Evolutionary conservation across 1,140 invertebrate species (phyloP).

Genomic region (Drosophila ambigua): DNA sequence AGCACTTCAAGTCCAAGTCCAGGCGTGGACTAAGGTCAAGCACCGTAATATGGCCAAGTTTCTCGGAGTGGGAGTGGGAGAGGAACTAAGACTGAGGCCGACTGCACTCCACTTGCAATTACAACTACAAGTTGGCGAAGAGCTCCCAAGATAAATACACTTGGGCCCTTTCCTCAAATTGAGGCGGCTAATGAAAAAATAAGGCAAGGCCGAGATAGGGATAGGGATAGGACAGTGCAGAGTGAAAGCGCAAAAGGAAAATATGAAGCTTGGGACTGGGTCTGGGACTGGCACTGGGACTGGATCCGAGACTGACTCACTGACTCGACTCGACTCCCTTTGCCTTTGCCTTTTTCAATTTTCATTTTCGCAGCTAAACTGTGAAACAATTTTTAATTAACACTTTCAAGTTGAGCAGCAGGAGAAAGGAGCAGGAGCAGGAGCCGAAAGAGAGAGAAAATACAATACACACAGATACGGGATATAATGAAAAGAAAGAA

Average conservation of each 20-base stretch:
- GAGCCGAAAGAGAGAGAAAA: constrained; percentile 32
- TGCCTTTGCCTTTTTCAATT: constrained; percentile 73
- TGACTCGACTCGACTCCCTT: constrained; percentile 46
- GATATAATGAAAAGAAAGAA: constrained; percentile 43
- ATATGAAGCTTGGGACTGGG: constrained; percentile 64
- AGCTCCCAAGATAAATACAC: constrained; percentile 77
- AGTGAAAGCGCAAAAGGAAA: constrained; percentile 42
- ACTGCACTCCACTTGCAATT: constrained; percentile 57
- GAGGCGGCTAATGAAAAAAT: constrained; percentile 75
- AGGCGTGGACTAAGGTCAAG: constrained; percentile 26
- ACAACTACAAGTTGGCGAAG: constrained; percentile 62
- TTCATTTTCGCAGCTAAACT: constrained; percentile 83
- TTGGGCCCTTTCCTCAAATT: constrained; percentile 63
- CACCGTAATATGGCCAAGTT: constrained; percentile 59
- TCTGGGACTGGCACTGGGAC: constrained; percentile 18
- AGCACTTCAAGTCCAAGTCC: constrained; percentile 31
- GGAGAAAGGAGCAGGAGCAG: constrained; percentile 8
- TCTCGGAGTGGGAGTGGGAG: background rate
- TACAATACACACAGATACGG: constrained; percentile 43
- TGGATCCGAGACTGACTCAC: constrained; percentile 12
- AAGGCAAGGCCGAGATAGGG: constrained; percentile 18
- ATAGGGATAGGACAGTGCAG: constrained; percentile 18
- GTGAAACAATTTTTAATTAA: constrained; percentile 84
- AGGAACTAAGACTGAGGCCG: constrained; percentile 5
- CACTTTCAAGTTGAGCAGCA: constrained; percentile 77